Conservation (phyloP, 2,797 vertebrate species). For the Buceros bicornis region DNA sequence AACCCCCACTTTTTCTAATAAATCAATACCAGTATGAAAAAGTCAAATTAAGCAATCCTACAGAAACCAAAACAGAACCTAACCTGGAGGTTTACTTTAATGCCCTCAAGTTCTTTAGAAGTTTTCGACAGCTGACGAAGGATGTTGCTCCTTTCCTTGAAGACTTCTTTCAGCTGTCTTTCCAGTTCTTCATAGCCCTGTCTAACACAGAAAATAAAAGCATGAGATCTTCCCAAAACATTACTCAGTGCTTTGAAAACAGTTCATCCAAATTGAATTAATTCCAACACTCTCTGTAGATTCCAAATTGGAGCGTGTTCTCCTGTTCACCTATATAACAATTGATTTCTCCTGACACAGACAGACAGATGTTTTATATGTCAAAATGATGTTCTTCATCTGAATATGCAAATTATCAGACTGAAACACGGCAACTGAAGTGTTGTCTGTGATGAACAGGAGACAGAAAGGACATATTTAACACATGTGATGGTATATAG, state of each 20-base stretch:
- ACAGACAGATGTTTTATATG: not conserved
- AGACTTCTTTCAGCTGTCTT: conserved; percentile 94
- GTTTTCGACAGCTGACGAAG: conserved; percentile 94
- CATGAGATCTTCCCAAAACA: conserved; percentile 14
- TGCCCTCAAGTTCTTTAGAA: conserved; percentile 93
- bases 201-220: conserved; percentile 82
- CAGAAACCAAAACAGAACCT: conserved; percentile 12
- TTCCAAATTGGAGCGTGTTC: not conserved
- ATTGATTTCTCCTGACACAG: not conserved
- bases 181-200: conserved; percentile 94
- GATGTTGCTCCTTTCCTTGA: conserved; percentile 92
- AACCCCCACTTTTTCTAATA: not conserved
- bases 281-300: not conserved
- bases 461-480: not conserved
- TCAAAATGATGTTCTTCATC: not conserved
- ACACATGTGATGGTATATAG: not conserved
- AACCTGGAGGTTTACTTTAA: conserved; percentile 96
- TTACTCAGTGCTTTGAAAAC: not conserved
- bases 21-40: not conserved
- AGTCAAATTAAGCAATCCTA: not conserved
- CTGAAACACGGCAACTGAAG: not conserved
- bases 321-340: not conserved
- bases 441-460: not conserved
- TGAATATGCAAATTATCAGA: not conserved
- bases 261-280: not conserved